A percentile compares a stretch with the other conserved stretches of the same genome.
phyloP scores from a whole-genome alignment of 1,140 invertebrate species.

The Calliphora vicina region DNA sequence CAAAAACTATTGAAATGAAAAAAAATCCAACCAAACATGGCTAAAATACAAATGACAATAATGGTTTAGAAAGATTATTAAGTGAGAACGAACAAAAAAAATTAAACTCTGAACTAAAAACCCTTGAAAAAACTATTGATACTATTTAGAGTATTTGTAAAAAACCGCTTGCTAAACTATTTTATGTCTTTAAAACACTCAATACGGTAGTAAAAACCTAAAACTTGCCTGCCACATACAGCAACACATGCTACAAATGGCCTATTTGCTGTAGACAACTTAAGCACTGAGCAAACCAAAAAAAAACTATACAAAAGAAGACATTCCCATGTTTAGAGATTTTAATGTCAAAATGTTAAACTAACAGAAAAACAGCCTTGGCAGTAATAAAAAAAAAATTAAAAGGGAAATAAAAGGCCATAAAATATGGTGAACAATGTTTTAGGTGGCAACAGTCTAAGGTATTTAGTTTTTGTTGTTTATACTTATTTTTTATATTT shows the following conservation, averaged over 20 bases:
- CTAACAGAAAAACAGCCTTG: neutral
- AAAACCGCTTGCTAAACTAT: neutral
- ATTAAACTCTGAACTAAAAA: neutral
- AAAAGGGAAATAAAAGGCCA: neutral
- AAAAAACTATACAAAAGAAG: neutral
- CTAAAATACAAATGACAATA: conserved; percentile 6
- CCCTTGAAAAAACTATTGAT: neutral
- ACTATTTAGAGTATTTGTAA: neutral
- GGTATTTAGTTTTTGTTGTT: neutral
- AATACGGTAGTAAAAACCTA: neutral
- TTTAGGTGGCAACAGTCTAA: neutral
- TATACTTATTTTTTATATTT: neutral
- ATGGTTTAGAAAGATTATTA: neutral
- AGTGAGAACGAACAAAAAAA: neutral
- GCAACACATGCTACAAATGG: neutral
- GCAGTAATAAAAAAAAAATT: neutral
- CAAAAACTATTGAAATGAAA: neutral
- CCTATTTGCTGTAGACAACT: neutral
- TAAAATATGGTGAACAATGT: neutral
- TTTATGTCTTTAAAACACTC: neutral
- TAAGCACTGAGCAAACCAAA: neutral
- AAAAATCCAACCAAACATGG: neutral
- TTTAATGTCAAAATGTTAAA: neutral
- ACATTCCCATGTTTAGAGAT: neutral
- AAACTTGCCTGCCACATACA: neutral